Percentiles rank a stretch among this genome's conserved stretches.
Conservation (phyloP, 2,797 vertebrate species). For the Luscinia megarhynchos region DNA sequence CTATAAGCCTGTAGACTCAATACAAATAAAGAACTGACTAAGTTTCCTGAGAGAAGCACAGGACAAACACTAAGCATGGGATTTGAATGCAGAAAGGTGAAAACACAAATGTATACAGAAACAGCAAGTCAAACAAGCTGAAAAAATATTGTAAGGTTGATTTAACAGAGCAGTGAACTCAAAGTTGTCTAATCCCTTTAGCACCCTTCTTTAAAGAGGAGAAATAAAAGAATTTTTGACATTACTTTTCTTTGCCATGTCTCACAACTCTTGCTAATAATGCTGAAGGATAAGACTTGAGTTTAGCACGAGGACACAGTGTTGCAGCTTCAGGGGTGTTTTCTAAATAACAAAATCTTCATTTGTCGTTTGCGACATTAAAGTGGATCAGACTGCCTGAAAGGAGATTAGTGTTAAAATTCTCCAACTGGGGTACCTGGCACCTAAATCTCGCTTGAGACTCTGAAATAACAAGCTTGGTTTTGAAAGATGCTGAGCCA, state of each 20-base stretch:
- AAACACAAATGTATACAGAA: conserved; percentile 59
- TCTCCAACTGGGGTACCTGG: conserved; percentile 46
- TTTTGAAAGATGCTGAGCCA: conserved; percentile 58
- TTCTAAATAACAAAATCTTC: neutral
- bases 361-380: accelerated
- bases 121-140: conserved; percentile 67
- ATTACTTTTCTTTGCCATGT: neutral
- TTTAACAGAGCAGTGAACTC: conserved; percentile 65
- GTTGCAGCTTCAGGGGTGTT: neutral
- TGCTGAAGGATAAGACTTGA: neutral
- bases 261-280: neutral
- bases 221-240: conserved; percentile 34
- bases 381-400: conserved; percentile 2
- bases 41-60: conserved; percentile 36
- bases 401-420: conserved; percentile 53
- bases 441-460: conserved; percentile 45
- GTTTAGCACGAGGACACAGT: neutral
- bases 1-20: conserved; percentile 3
- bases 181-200: conserved; percentile 49
- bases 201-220: conserved; percentile 27
- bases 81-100: conserved; percentile 59
- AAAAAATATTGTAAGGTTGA: conserved; percentile 64
- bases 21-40: conserved; percentile 29
- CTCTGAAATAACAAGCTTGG: conserved; percentile 49
- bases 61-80: conserved; percentile 18